A percentile compares a stretch with the other conserved stretches of the same genome.
Evolutionary conservation across 2,888 invertebrate genomes (phyloP).

Genomic region (Drosophila barbarae): DNA sequence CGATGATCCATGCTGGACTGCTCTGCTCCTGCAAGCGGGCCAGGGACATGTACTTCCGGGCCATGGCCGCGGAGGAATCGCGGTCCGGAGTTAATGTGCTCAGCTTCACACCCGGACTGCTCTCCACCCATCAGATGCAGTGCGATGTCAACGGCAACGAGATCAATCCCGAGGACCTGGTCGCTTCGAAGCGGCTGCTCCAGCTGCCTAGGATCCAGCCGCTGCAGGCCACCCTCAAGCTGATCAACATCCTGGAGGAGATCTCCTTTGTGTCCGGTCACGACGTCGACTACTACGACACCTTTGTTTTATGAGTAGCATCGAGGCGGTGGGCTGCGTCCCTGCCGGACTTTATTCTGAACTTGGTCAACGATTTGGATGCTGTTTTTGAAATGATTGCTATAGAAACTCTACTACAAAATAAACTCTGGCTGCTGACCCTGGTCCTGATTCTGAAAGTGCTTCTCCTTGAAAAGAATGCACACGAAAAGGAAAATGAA

Average conservation of each 20-base stretch:
- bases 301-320: conserved; percentile 75
- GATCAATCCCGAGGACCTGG: conserved; percentile 55
- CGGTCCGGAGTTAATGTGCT: conserved; percentile 62
- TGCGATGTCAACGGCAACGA: conserved; percentile 73
- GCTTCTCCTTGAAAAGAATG: conserved; percentile 28
- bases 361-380: conserved; percentile 35
- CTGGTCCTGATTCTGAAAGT: conserved; percentile 41
- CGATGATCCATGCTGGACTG: conserved; percentile 66
- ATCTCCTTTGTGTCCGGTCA: conserved; percentile 77
- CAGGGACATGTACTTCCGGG: conserved; percentile 78
- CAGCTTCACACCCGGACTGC: conserved; percentile 74
- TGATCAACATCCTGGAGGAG: conserved; percentile 76
- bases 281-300: conserved; percentile 78
- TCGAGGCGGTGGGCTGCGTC: conserved; percentile 50
- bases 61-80: conserved; percentile 72
- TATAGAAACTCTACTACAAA: conserved; percentile 25
- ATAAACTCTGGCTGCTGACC: conserved; percentile 55
- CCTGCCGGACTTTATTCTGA: conserved; percentile 29
- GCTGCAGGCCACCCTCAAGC: conserved; percentile 66
- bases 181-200: conserved; percentile 42
- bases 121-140: conserved; percentile 61
- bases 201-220: conserved; percentile 63
- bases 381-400: conserved; percentile 26
- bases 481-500: conserved; percentile 31
- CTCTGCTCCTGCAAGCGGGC: conserved; percentile 75